Base-by-base conservation (phyloP, 2,888 invertebrate genomes). In the Lasioglossum lativentre region DNA sequence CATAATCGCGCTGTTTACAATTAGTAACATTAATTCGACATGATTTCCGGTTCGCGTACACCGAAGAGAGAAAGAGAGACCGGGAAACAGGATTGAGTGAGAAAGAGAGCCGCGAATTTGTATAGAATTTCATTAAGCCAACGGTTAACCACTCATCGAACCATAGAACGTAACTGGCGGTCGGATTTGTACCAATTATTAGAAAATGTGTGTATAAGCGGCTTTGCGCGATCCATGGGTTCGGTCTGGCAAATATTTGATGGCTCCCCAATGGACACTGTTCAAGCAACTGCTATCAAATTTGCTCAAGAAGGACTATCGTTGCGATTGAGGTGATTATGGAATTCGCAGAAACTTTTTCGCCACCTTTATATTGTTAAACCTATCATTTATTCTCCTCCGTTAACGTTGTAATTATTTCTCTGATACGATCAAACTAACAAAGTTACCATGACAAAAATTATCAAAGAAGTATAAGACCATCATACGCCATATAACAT, bases 51-150 rank as follows among this genome's bases (percentile, higher is more conserved):
- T 75, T 34, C 80, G 84, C 68, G 73, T 83, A 82, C 83, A 83
- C 78, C 42, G 27, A 45, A 42, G 45, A 5, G 23, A 34, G 75
- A 42, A 27, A 42, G 45, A n/a, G 87, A 82, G 82, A 83, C 38
- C 66, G 68, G 23, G 34, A 68, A 68, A 23, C 23, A 12, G 34
- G 23, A 68, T 38, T 19, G 75, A 45, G 63, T 12, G 42, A 68
- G 88, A 85, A 82, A 86, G 88, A 86, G 84, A 68, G 63, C 75
- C 86, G 82, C 79, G 88, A 79, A 83, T 79, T 89, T 88, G 89
- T 86, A 88, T 90, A 89, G 90, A 91, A 91, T 91, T 91, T 91
- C 89, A 91, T 91, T 91, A 90, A 91, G 88, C 87, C 90, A 88
- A 90, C 89, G 91, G 91, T 91, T 91, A 91, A 88, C 91, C 91